A percentile compares a stretch with the other conserved stretches of the same genome.
Evolutionary conservation across 2,113 vertebrate species (phyloP).

Genomic region (Notiomystis cincta): DNA sequence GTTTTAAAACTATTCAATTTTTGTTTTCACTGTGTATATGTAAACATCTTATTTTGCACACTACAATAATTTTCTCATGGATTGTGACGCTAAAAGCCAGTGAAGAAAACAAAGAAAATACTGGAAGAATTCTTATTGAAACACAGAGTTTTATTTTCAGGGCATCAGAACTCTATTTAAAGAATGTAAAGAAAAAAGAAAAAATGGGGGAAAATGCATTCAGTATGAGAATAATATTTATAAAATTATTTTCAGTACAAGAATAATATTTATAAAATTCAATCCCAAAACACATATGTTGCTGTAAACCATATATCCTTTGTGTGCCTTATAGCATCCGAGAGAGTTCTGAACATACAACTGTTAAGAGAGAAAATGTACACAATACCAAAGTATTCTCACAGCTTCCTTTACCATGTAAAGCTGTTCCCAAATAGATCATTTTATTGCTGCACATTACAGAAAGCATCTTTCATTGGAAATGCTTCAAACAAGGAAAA

Average conservation of each 20-base stretch:
- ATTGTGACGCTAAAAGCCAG: not conserved
- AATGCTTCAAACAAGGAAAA: conserved; percentile 74
- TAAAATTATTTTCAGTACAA: not conserved
- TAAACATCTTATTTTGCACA: not conserved
- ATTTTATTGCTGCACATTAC: conserved; percentile 66
- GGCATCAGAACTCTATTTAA: not conserved
- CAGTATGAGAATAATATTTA: not conserved
- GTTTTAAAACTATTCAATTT: not conserved
- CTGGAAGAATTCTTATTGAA: not conserved
- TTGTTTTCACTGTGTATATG: not conserved
- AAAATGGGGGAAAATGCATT: not conserved
- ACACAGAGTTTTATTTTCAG: not conserved
- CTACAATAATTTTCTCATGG: not conserved
- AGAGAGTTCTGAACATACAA: conserved; percentile 10
- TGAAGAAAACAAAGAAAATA: not conserved
- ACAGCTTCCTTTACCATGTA: conserved; percentile 47
- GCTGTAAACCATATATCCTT: not conserved
- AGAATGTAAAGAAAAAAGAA: not conserved
- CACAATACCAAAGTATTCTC: conserved; percentile 49
- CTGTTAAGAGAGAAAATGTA: not conserved
- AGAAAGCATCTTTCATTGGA: conserved; percentile 62
- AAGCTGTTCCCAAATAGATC: conserved; percentile 59
- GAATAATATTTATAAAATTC: conserved; percentile 16
- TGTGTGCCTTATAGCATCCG: not conserved
- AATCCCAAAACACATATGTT: not conserved